Base-by-base conservation (phyloP, 2,888 invertebrate genomes). In the Lacanobia oleracea region DNA sequence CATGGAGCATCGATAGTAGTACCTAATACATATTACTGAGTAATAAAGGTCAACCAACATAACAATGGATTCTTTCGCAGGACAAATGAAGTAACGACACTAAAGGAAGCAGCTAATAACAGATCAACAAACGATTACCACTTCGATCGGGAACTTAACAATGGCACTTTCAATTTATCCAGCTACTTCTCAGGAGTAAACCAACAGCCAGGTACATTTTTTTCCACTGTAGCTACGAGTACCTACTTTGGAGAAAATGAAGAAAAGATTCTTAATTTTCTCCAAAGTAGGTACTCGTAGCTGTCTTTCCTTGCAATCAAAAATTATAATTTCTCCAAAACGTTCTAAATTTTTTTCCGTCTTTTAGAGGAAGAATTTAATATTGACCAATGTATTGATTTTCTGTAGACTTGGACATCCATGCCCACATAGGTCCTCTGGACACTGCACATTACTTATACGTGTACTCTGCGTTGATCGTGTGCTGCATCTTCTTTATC, bases 401-500 rank as follows among this genome's bases (percentile, higher is more conserved):
- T 67, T 59, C 64, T 89, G 21, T 88, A 95, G 96, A 93, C 78
- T 80, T 96, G 70, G 89, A 96, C 72, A 94, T 96, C 75, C 89
- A 95, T 83, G 95, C 95, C 0, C 89, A 87, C 84, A 95, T 96
- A 69, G 96, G 96, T 0, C 94, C 94, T 0, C 83, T 96, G 64
- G 93, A 95, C 83, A 96, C 96, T 0, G 83, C 94, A 0, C 94
- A 95, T 78, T 96, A 96, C 77, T 86, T 96, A 1, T 96, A 95
- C 85, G 93, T 95, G 60, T 96, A 96, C 87, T 85, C 94, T 0
- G 93, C 93, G 0, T 83, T 96, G 50, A 95, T 96, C 59, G 80
- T 95, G 0, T 94, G 94, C 82, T 96, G 96, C 81, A 95, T 97
- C 66, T 90, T 97, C 83, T 94, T 96, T 90, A 97, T 97, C 61